Evolutionary conservation across 1,140 invertebrate genomes (phyloP).

Genomic region (Cephus cinctus): DNA sequence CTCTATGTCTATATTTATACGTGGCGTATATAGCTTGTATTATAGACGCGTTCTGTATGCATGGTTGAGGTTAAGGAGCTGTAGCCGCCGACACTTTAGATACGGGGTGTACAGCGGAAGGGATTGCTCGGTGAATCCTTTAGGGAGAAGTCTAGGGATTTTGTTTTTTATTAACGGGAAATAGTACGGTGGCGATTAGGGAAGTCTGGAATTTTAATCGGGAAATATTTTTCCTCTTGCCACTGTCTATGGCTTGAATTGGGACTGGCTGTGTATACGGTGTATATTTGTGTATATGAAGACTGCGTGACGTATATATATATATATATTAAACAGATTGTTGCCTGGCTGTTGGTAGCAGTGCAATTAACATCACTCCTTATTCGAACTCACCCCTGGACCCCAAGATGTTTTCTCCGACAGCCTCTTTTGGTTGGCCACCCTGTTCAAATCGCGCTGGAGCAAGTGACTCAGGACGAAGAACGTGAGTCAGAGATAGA

Average conservation of each 20-base stretch:
- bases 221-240: neutral
- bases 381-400: slow-evolving; percentile 28
- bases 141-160: too few species aligned
- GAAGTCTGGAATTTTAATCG: neutral
- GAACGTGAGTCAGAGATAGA: slow-evolving; percentile 7
- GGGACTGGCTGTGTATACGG: too few species aligned
- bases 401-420: too few species aligned
- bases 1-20: slow-evolving; percentile 8
- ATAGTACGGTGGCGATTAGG: neutral
- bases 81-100: neutral
- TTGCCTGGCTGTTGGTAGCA: slow-evolving; percentile 1
- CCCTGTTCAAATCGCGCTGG: neutral
- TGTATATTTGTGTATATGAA: too few species aligned
- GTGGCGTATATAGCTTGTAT: slow-evolving; percentile 15
- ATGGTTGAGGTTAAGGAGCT: neutral
- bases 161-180: too few species aligned
- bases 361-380: slow-evolving; percentile 39
- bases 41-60: slow-evolving; percentile 4
- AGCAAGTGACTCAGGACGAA: neutral
- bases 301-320: neutral
- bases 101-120: neutral
- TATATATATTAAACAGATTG: neutral
- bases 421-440: too few species aligned
- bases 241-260: too few species aligned
- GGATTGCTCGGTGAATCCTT: too few species aligned